Percentiles rank a stretch among this genome's conserved stretches.
Conservation (phyloP, 2,888 invertebrate genomes). For the Pristionchus arcanus region DNA sequence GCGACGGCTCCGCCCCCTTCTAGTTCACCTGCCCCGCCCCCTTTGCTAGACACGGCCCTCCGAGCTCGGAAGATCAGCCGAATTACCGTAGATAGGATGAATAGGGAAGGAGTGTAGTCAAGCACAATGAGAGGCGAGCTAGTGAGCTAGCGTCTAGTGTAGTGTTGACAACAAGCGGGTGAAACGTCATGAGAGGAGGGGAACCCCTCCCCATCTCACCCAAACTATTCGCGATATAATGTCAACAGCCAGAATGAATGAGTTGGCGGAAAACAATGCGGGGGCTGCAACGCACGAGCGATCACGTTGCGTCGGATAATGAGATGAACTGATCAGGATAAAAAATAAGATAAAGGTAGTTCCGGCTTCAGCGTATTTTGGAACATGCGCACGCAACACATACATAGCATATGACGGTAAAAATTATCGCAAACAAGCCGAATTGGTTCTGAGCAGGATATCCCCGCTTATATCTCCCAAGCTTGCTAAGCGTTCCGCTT, state of each 20-base stretch:
- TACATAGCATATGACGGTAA: no score
- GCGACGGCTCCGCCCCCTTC: background rate
- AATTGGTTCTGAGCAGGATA: no score
- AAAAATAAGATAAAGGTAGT: no score
- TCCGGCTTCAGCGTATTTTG: no score
- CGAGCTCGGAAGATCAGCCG: background rate
- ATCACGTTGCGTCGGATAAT: background rate
- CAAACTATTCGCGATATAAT: background rate
- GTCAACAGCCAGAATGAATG: background rate
- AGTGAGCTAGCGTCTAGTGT: constrained; percentile 7
- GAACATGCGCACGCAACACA: no score
- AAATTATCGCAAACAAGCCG: no score
- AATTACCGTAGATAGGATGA: background rate
- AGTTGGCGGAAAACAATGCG: background rate
- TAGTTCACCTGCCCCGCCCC: constrained; percentile 1
- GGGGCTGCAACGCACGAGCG: background rate
- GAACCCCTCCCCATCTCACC: background rate
- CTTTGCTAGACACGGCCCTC: background rate
- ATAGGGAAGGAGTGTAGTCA: constrained; percentile 1
- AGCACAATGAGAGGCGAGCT: constrained; percentile 3
- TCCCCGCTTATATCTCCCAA: no score
- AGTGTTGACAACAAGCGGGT: background rate
- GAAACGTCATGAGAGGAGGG: background rate
- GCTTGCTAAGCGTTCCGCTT: background rate
- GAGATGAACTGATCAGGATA: no score